Evolutionary conservation across 2,113 vertebrate genomes (phyloP), one percentile per base, ranked within the genome.

Genomic region (Setophaga coronata): DNA sequence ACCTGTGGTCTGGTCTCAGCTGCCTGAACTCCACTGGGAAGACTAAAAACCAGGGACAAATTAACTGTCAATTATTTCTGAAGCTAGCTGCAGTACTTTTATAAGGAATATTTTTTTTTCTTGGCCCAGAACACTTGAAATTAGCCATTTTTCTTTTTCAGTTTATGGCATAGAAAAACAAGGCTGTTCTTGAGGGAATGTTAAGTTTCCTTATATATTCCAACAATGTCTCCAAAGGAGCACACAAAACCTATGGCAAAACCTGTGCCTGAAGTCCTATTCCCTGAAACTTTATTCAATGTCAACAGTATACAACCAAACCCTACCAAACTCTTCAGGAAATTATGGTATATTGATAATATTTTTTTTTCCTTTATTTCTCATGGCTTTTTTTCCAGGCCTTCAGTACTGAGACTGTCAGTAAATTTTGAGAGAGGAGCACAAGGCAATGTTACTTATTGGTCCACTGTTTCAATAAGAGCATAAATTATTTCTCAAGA

Each of bases 51-150:
- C 47, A 89, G n/a, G 36, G 61, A 87, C 15, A 78, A 90, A 91
- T 93, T 78, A 81, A 66, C 51, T 82, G 38, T 36, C 62, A 94
- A 87, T 73, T 93, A 85, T 79, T 90, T 93, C 19, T 92, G 26
- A 87, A 93, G 78, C 50, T 66, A 77, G 31, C 67, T 86, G 54
- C 47, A 60, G n/a, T 67, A 78, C 15, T 96, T 92, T 83, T 88
- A 81, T 36, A 21, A 91, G 42, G 3, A 79, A 80, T 69, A 50
- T 47, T 24, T 43, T 72, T 94, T 92, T 87, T 95, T 90, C 79
- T 88, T 88, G 38, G 51, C 64, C 28, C 38, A 34, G 17, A 73
- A 78, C 67, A 62, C 60, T 88, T 70, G 29, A 94, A 93, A 95
- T 86, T 51, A 90, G n/a, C 60, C 48, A 19, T 0, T 84, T 81